Base-by-base conservation (phyloP, 1,140 invertebrate species). In the Lepidurus arcticus region DNA sequence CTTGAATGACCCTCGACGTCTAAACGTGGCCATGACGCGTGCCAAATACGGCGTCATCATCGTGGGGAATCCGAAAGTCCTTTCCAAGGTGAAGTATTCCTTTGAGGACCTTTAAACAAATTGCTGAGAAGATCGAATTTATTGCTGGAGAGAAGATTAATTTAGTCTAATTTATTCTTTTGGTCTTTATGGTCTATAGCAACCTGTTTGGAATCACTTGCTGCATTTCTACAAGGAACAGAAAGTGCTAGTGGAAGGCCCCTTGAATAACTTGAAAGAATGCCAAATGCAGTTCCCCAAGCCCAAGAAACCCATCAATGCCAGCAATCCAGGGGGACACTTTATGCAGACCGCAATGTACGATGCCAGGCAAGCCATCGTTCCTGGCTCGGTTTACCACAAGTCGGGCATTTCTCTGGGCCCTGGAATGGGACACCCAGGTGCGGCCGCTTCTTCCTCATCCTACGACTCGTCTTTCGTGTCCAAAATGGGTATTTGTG, bases 41-140 rank as follows among this genome's bases (percentile, higher is more conserved):
- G 96, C 98, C 2, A 98, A 96, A 83, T 99, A 95, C 86, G 98
- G 98, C 16, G 92, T 99, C 34, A 98, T 99, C 73, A 96, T 99
- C 81, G 95, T 99, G 76, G 98, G 98, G 73, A 99, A 99, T 86
- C 97, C 98, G 0, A 99, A 99, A 86, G 96, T 99, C 9, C 87
- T 99, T 0, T 96, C 97, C 0, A 98, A 98, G 85, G 88, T 88
- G 84, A 83, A 34, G 34, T 34, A 34, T 82, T 79, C 10, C 11
- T 78, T 78, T 43, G 21, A 42, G n/a, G 78, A 34, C 34, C 2
- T 34, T 4, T 34, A 0, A 3, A n/a, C 16, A 4, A 0, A 73
- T 73, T 3, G 65, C 16, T 24, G 65, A n/a, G 16, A 73, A 73
- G 53, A 24, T 16, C 21, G 1, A 1, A n/a, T 73, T 73, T 73